Percentiles rank a stretch among this genome's conserved stretches.
Evolutionary conservation across 1,140 invertebrate genomes (phyloP).

Genomic region (Cataglyphis hispanica): DNA sequence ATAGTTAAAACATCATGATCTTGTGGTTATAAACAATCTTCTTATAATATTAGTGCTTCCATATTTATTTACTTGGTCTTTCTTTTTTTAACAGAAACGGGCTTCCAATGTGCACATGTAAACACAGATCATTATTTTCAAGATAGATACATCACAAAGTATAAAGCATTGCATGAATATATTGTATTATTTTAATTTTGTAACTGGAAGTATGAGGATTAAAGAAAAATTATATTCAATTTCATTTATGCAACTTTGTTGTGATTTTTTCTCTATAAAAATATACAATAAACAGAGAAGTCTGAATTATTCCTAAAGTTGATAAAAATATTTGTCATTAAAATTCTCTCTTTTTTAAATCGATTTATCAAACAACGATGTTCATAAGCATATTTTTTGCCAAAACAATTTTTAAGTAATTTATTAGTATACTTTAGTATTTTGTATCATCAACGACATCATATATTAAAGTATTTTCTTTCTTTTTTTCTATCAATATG

Average conservation of each 20-base stretch:
- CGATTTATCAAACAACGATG: background rate
- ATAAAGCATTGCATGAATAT: background rate
- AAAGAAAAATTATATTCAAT: background rate
- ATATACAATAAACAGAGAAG: background rate
- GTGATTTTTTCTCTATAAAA: background rate
- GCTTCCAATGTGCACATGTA: constrained; percentile 69
- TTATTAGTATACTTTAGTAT: background rate
- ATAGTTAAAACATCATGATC: constrained; percentile 5
- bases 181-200: constrained; percentile 32
- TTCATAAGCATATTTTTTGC: constrained; percentile 32
- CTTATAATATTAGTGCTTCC: constrained; percentile 10
- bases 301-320: constrained; percentile 31
- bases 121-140: constrained; percentile 47
- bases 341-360: constrained; percentile 32
- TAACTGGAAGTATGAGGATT: constrained; percentile 39
- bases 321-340: background rate
- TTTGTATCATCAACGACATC: background rate
- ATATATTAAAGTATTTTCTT: background rate
- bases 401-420: constrained; percentile 31
- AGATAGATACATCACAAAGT: constrained; percentile 32
- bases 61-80: constrained; percentile 54
- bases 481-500: constrained; percentile 34
- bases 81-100: constrained; percentile 56
- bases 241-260: background rate
- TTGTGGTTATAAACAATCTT: constrained; percentile 13